Percentiles rank a stretch among this genome's conserved stretches.
phyloP scores from a whole-genome alignment of 2,797 vertebrate genomes.

The Mastacembelus armatus region DNA sequence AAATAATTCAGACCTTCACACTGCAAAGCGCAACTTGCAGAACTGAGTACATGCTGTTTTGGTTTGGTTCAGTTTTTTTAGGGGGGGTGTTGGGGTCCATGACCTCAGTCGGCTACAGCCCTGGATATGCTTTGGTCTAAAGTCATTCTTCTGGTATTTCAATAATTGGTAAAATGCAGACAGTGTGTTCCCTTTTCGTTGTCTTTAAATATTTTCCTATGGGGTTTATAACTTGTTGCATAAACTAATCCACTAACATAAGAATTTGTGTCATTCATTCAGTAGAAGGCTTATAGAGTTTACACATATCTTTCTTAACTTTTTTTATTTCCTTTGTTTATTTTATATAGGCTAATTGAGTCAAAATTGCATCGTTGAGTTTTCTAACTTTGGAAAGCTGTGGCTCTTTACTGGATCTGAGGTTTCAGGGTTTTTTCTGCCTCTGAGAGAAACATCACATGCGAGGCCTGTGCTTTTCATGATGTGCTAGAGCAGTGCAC shows the following conservation, averaged over 20 bases:
- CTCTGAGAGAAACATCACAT: neutral
- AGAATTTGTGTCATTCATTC: no score
- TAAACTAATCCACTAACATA: no score
- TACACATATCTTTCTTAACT: neutral
- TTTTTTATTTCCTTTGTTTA: neutral
- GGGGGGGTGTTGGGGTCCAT: neutral
- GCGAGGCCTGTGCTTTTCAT: neutral
- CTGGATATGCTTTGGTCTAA: neutral
- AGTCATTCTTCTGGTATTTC: no score
- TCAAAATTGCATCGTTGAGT: neutral
- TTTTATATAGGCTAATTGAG: neutral
- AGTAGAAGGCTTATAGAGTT: no score
- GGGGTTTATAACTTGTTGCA: no score
- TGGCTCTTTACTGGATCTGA: neutral
- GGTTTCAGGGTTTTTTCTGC: neutral
- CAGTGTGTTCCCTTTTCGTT: no score
- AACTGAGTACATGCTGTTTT: no score
- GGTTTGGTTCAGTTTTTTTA: no score
- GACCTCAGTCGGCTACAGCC: neutral
- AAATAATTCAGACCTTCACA: neutral
- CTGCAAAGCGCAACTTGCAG: no score
- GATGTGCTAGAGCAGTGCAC: conserved; percentile 40
- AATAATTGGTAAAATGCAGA: no score
- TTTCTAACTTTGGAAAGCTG: neutral
- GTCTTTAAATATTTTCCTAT: neutral